phyloP scores from a whole-genome alignment of 2,888 invertebrate species.

The Drosophila ustulata region DNA sequence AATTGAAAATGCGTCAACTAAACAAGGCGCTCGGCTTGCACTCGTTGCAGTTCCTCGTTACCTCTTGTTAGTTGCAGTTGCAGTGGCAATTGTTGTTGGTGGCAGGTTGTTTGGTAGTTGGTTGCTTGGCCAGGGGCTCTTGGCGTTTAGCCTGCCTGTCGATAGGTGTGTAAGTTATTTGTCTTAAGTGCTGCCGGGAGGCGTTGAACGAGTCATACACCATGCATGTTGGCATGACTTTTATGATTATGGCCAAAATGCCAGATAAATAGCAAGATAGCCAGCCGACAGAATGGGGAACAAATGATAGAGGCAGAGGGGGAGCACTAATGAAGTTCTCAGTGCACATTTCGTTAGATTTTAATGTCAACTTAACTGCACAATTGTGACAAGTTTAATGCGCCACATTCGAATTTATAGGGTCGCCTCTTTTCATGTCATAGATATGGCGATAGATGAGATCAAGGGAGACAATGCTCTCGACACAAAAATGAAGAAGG shows the following conservation, averaged over 20 bases:
- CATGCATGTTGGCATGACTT: constrained; percentile 44
- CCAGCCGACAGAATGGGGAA: not conserved
- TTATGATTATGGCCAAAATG: constrained; percentile 47
- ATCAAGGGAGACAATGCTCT: constrained; percentile 15
- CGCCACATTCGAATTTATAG: constrained; percentile 52
- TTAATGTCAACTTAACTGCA: constrained; percentile 66
- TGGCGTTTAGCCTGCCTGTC: constrained; percentile 41
- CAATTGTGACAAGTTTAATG: constrained; percentile 74
- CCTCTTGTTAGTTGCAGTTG: not conserved
- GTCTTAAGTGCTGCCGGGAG: constrained; percentile 73
- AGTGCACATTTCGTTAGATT: constrained; percentile 37
- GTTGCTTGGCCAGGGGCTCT: constrained; percentile 15
- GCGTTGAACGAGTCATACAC: constrained; percentile 41
- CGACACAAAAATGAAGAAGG: not conserved
- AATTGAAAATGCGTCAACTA: constrained; percentile 75
- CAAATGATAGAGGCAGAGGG: not conserved
- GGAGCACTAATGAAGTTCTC: constrained; percentile 67
- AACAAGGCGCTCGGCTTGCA: constrained; percentile 25
- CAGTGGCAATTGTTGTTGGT: not conserved
- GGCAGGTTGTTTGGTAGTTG: not conserved
- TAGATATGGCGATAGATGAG: constrained; percentile 19
- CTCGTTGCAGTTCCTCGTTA: not conserved
- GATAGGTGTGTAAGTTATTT: constrained; percentile 78
- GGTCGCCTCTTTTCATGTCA: constrained; percentile 21
- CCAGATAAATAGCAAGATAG: constrained; percentile 15